Base-by-base conservation (phyloP, 2,888 invertebrate genomes). In the Eremobia ochroleuca region DNA sequence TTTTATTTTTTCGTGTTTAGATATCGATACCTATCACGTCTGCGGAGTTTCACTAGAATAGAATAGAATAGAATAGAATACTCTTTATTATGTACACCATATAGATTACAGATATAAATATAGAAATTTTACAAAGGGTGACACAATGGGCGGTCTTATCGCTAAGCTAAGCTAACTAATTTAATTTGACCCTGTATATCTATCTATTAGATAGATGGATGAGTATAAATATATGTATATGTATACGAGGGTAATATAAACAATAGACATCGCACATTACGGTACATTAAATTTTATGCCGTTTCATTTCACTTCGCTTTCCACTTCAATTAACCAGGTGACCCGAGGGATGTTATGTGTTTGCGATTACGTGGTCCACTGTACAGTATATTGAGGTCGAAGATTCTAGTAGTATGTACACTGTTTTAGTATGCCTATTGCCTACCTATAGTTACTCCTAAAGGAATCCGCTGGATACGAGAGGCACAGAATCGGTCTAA, bases 271-370 rank as follows among this genome's bases (percentile, higher is more conserved):
- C 74, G 69, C 70, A 71, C 64, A 71, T 75, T 82, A 77, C 73
- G 86, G 70, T 62, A 77, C 82, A 73, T 85, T 85, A 85, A 65
- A 85, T 84, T 84, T 82, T 73, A 83, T 77, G 67, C 69, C 77
- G 75, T 80, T 79, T 79, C 70, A 74, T 79, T 87, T 81, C 81
- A 84, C 76, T 81, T 67, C 76, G 67, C 67, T 81, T 77, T 86
- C 73, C 81, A 81, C 85, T 86, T 79, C 77, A 87, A 85, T 85
- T 85, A 79, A 67, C 73, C 71, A 72, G 40, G 37, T 73, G 68
- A 65, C 79, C 73, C 74, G 61, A 76, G 76, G 86, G 73, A 73
- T 79, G 65, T 74, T 76, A 73, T 66, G 52, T 79, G 79, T 79
- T 73, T 86, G 62, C 64, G 25, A 43, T 61, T 52, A 49, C 37